These are phyloP conservation scores for Cephus pulcher DNA, from an alignment of 2,888 invertebrate species.

Conservation along the genomic window DNA sequence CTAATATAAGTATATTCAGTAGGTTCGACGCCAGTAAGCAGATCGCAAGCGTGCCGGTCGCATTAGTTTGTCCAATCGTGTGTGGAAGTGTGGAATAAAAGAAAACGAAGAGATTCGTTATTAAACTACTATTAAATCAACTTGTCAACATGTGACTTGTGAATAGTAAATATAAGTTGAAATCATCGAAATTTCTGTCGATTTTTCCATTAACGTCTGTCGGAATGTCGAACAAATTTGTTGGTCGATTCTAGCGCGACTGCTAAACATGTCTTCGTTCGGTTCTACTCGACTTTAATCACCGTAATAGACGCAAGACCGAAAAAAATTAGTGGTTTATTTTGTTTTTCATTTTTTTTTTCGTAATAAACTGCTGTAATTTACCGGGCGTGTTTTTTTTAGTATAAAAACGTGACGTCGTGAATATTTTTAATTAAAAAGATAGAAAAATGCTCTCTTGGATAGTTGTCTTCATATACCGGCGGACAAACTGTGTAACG, in stretches of 20 bases:
- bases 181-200: neutral
- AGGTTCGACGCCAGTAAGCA: neutral
- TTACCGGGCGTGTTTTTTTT: too few species aligned
- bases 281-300: neutral
- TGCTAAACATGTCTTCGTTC: neutral
- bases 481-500: neutral
- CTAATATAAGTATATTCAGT: neutral
- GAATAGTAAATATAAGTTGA: neutral
- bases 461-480: neutral
- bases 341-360: neutral
- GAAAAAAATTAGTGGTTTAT: neutral
- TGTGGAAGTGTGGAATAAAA: neutral
- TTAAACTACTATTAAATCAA: neutral
- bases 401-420: too few species aligned
- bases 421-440: too few species aligned
- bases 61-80: neutral
- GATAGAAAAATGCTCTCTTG: neutral
- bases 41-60: neutral
- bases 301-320: neutral
- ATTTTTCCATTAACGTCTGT: neutral
- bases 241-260: neutral
- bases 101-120: neutral
- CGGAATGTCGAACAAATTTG: neutral
- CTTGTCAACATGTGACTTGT: neutral
- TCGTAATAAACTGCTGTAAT: too few species aligned